Conservation (phyloP, 2,888 invertebrate genomes). For the Andrena fulva region DNA sequence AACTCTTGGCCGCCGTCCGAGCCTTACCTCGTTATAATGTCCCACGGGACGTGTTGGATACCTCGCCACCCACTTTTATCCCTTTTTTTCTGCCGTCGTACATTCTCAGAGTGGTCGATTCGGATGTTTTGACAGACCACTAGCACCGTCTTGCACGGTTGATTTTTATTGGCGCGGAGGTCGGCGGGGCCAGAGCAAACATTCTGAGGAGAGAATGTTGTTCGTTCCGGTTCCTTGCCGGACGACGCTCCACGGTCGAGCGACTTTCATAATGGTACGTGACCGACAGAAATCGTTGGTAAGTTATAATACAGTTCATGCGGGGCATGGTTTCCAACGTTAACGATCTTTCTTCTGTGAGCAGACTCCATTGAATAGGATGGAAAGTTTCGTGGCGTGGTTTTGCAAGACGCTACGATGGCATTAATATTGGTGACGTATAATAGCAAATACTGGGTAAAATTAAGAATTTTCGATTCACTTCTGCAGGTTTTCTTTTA, state of each 20-base stretch:
- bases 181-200: constrained; percentile 32
- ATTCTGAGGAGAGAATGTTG: constrained; percentile 32
- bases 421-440: no score
- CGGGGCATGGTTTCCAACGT: background rate
- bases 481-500: no score
- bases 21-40: constrained; percentile 65
- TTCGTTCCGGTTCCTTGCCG: background rate
- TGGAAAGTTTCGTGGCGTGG: no score
- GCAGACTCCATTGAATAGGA: no score
- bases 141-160: background rate
- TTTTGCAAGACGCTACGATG: no score
- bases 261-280: constrained; percentile 15
- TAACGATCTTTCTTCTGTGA: background rate
- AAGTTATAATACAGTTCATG: background rate
- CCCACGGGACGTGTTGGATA: constrained; percentile 47
- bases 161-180: constrained; percentile 35
- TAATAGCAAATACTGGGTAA: no score
- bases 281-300: background rate
- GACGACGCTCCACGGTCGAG: background rate
- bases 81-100: background rate
- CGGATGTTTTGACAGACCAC: constrained; percentile 47
- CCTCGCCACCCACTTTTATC: background rate
- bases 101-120: constrained; percentile 17
- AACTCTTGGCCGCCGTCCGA: constrained; percentile 40
- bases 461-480: no score